Evolutionary conservation across 2,113 vertebrate genomes (phyloP).

Genomic region (Sebastes fasciatus): DNA sequence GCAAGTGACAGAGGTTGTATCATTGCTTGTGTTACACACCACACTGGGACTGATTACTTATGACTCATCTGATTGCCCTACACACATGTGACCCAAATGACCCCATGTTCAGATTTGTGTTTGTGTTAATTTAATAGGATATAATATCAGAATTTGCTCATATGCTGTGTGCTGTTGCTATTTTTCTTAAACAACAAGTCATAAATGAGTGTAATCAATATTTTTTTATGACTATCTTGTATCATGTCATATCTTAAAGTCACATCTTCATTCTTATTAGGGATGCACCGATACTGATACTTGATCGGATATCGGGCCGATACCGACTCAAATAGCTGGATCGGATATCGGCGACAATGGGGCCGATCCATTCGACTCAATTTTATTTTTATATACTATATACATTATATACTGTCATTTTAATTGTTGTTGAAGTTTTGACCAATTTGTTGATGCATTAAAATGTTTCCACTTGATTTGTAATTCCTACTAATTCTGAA

Average conservation of each 20-base stretch:
- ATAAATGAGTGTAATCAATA: constrained; percentile 4
- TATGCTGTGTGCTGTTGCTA: not conserved
- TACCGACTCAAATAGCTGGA: too few relatives aligned
- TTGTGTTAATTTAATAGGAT: constrained; percentile 2
- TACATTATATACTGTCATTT: too few relatives aligned
- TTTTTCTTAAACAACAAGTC: not conserved
- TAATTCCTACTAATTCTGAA: too few relatives aligned
- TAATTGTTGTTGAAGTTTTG: too few relatives aligned
- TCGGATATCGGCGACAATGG: too few relatives aligned
- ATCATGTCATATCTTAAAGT: not conserved
- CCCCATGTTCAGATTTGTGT: not conserved
- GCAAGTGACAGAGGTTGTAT: constrained; percentile 16
- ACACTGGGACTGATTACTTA: constrained; percentile 5
- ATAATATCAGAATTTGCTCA: not conserved
- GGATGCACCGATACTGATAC: too few relatives aligned
- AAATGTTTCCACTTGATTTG: too few relatives aligned
- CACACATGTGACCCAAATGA: not conserved
- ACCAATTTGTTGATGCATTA: too few relatives aligned
- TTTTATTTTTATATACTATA: too few relatives aligned
- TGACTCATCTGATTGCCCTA: not conserved
- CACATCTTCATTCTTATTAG: not conserved
- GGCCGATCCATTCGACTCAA: too few relatives aligned
- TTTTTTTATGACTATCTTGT: not conserved
- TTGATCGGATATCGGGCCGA: too few relatives aligned
- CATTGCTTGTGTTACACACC: not conserved